Evolutionary conservation across 2,888 invertebrate genomes (phyloP), one percentile per base, ranked within the genome.

Genomic region (Petrophora chlorosata): DNA sequence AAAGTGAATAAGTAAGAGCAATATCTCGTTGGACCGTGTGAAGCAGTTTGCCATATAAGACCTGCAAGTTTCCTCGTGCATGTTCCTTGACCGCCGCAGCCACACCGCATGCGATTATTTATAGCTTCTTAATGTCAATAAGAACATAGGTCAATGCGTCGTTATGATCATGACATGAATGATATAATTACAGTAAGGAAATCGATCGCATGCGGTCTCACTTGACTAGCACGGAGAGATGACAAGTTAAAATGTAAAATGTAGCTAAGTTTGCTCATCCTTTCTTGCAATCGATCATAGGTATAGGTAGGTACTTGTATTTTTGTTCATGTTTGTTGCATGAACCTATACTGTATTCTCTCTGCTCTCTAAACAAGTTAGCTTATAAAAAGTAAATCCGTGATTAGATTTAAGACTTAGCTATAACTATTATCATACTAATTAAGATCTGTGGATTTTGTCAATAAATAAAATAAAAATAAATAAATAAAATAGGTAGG

Each of bases 1-100:
- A 43, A 35, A 28, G 12, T 25, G 2, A 3, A 7, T 28, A 12
- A 13, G 8, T 35, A 15, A 35, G 12, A 38, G 32, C 17, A 38
- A 26, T 33, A 45, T 30, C 36, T 44, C 30, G 9, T 19, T 9
- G 3, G 38, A 23, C 22, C 33, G 39, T 39, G 26, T 33, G 39
- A 41, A 41, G 22, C 29, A 46, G 28, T 19, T 42, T 28, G 14
- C 58, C 50, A 29, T 58, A 54, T 47, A 58, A 35, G 46, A 36
- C 30, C 32, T 26, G 42, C 44, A 39, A 28, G 29, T 50, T 51
- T 53, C 53, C 52, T 45, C 25, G 42, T 43, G 28, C 5, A 13
- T 16, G 25, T 40, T 7, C 55, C 55, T 58, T 58, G 53, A 53
- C 44, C 48, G 30, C 45, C 33, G 22, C 44, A 23, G 8, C 36